Conservation (phyloP, 2,888 invertebrate genomes). For the Bombyx huttoni region DNA sequence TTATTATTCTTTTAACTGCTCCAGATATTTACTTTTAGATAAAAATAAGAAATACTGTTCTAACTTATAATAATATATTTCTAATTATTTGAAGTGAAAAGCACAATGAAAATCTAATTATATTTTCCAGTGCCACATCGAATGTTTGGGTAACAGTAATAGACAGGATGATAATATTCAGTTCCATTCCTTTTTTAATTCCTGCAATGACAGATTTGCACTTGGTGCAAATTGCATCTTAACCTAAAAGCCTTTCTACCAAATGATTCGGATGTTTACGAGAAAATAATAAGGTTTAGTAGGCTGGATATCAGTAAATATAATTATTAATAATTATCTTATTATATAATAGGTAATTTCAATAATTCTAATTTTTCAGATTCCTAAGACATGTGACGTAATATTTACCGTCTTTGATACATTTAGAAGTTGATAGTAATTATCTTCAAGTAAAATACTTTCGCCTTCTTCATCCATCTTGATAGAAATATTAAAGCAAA, state of each 20-base stretch:
- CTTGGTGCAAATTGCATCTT: constrained; percentile 6
- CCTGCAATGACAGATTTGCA: not conserved
- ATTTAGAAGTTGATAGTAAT: constrained; percentile 91
- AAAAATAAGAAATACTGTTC: no score
- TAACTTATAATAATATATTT: no score
- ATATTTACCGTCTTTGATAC: constrained; percentile 84
- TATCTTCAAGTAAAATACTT: constrained; percentile 80
- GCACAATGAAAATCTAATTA: no score
- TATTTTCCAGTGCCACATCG: no score
- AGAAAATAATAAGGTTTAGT: not conserved
- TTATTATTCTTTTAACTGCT: no score
- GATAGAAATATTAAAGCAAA: constrained; percentile 1
- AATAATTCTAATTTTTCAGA: constrained; percentile 7
- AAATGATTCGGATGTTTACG: not conserved
- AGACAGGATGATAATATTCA: no score
- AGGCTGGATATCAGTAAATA: no score
- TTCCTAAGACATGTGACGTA: constrained; percentile 27
- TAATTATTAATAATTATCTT: no score
- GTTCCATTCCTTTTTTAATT: no score
- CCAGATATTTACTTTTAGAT: no score
- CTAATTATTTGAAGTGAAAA: no score
- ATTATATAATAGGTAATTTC: not conserved
- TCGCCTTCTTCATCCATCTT: constrained; percentile 80
- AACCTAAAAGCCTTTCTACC: constrained; percentile 20
- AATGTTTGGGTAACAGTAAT: no score